A percentile compares a stretch with the other conserved stretches of the same genome.
Evolutionary conservation across 2,113 vertebrate genomes (phyloP).

Genomic region (Montifringilla adamsi): DNA sequence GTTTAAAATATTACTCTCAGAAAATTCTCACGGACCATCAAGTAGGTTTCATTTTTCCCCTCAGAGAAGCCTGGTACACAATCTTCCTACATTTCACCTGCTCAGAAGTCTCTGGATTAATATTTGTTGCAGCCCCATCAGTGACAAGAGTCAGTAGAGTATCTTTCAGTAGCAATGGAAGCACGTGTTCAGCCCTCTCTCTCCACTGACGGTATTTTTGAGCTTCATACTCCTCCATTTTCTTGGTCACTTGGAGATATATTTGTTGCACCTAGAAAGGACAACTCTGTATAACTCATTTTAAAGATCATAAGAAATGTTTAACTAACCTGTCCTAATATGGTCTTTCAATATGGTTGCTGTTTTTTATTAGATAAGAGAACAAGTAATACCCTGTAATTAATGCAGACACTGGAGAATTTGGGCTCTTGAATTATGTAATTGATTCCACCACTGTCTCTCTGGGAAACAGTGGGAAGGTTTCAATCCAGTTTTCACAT

Average conservation of each 20-base stretch:
- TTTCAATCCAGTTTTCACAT: background rate
- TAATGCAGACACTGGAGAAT: background rate
- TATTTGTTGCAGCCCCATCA: background rate
- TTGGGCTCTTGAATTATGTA: background rate
- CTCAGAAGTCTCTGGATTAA: background rate
- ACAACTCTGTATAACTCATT: background rate
- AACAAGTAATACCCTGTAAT: background rate
- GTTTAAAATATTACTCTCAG: background rate
- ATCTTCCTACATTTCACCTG: constrained; percentile 32
- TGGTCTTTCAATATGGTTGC: background rate
- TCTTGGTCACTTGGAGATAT: constrained; percentile 77
- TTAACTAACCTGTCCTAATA: background rate
- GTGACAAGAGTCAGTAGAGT: constrained; percentile 64
- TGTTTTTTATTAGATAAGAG: background rate
- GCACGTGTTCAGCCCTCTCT: constrained; percentile 43
- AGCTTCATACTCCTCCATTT: constrained; percentile 79
- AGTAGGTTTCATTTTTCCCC: background rate
- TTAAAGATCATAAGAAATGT: background rate
- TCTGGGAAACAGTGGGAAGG: background rate
- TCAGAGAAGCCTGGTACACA: background rate
- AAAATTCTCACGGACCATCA: background rate
- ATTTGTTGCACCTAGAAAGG: constrained; percentile 78
- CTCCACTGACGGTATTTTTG: constrained; percentile 79
- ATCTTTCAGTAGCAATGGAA: constrained; percentile 81
- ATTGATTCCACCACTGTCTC: background rate